Base-by-base conservation (phyloP, 2,113 vertebrate species). In the Pagrus major region DNA sequence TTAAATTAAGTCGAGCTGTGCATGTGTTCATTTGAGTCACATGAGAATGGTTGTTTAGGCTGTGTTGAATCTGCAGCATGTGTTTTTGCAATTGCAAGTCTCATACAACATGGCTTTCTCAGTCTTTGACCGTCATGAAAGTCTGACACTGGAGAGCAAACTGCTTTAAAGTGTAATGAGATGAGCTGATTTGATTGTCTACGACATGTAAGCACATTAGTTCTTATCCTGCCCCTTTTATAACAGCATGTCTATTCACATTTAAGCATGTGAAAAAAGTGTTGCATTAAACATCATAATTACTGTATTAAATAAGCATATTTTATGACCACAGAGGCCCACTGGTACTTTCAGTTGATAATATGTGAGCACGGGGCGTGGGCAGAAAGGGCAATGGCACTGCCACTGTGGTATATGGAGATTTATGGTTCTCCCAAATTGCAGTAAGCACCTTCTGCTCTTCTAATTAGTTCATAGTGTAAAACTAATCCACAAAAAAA, bases 241-340 rank as follows among this genome's bases (percentile, higher is more conserved):
- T 18, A 69, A 41, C 49, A 39, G 23, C 47, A 33, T 5, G 20
- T 71, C 60, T 39, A 4, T 8, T 60, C 60, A 52, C n/a, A 67
- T 59, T 71, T 5, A 44, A 8, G 20, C 29, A 39, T 23, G 10
- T 47, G 71, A 47, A 46, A 23, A 21, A 42, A 51, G 18, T 23
- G 15, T 33, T 71, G 31, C 58, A 58, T 85, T 71, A 64, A 80
- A 73, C 5, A 79, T 20, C 21, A 76, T 54, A 5, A 75, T 70
- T 23, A 39, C 41, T 44, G 33, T 39, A 71, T 70, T 37, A 39
- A 21, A 80, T 80, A 54, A 66, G 8, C 25, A 73, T 61, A 81
- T 72, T 76, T 77, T 52, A 67, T 54, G 9, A 67, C 21, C 35
- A 25, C 2, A 44, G 25, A 29, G 51, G 37, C 39, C 6, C 31